Evolutionary conservation across 2,113 vertebrate genomes (phyloP).

Genomic region (Sorex araneus): DNA sequence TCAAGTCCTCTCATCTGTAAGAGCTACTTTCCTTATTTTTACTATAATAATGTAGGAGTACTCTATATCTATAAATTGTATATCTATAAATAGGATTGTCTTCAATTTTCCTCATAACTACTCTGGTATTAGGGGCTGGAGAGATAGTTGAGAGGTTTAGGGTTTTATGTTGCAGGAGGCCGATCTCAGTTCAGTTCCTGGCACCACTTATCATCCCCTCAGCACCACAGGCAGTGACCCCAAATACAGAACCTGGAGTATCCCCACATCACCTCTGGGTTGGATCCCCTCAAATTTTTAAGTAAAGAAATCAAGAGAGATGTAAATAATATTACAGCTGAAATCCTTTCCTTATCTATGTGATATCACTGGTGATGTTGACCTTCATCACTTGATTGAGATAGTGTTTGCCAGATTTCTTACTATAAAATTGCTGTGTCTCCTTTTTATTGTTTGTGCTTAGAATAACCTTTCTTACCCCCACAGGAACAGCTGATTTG

Average conservation of each 20-base stretch:
- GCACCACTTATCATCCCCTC: too few species aligned
- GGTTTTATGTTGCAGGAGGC: too few species aligned
- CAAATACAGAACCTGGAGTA: too few species aligned
- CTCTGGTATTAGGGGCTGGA: not conserved
- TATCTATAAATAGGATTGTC: constrained; percentile 33
- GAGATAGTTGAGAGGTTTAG: too few species aligned
- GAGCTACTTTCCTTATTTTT: constrained; percentile 50
- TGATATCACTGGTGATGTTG: not conserved
- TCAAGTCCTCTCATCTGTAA: constrained; percentile 35
- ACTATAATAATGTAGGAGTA: constrained; percentile 37
- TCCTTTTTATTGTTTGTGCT: constrained; percentile 56
- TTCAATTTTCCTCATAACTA: constrained; percentile 59
- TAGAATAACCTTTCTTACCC: constrained; percentile 30
- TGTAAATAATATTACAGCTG: constrained; percentile 1
- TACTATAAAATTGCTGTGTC: not conserved
- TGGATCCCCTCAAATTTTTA: too few species aligned
- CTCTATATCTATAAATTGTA: too few species aligned
- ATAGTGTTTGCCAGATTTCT: not conserved
- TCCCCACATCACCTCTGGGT: too few species aligned
- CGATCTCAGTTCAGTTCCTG: too few species aligned
- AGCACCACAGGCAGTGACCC: too few species aligned
- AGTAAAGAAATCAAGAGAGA: too few species aligned
- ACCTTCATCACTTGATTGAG: not conserved
- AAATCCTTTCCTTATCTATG: constrained; percentile 34
- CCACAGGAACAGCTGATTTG: not conserved